Evolutionary conservation across 1,140 invertebrate species (phyloP).

Genomic region (Papilio dardanus): DNA sequence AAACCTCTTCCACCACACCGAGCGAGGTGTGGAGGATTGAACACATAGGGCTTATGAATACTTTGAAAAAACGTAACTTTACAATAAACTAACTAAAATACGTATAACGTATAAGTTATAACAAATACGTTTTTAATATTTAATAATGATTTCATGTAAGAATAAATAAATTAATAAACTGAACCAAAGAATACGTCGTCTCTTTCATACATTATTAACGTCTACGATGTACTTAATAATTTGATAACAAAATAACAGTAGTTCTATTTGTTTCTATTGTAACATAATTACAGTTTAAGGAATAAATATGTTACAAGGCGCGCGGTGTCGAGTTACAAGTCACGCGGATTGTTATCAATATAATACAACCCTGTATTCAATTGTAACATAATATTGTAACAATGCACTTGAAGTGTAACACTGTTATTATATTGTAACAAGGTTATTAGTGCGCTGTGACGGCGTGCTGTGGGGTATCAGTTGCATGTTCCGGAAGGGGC

Average conservation of each 20-base stretch:
- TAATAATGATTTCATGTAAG: too few species aligned
- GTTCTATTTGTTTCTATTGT: conserved; percentile 1
- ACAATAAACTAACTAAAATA: too few species aligned
- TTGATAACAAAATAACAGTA: background rate
- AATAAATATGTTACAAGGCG: background rate
- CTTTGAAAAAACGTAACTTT: too few species aligned
- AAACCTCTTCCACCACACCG: too few species aligned
- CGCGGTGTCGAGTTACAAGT: background rate
- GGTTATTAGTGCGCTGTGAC: background rate
- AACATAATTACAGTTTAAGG: background rate
- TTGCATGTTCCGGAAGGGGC: background rate
- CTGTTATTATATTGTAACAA: background rate
- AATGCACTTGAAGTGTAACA: background rate
- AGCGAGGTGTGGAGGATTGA: too few species aligned
- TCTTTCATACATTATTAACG: background rate
- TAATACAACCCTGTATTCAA: background rate
- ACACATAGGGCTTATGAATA: too few species aligned
- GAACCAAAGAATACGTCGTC: too few species aligned
- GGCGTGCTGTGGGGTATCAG: background rate
- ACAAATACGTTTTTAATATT: too few species aligned
- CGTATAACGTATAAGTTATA: too few species aligned
- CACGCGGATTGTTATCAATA: conserved; percentile 16
- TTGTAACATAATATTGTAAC: conserved; percentile 10
- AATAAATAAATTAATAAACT: too few species aligned
- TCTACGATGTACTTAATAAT: background rate